A percentile compares a stretch with the other conserved stretches of the same genome.
Conservation (phyloP, 2,113 vertebrate species). For the Gasterosteus aculeatus region DNA sequence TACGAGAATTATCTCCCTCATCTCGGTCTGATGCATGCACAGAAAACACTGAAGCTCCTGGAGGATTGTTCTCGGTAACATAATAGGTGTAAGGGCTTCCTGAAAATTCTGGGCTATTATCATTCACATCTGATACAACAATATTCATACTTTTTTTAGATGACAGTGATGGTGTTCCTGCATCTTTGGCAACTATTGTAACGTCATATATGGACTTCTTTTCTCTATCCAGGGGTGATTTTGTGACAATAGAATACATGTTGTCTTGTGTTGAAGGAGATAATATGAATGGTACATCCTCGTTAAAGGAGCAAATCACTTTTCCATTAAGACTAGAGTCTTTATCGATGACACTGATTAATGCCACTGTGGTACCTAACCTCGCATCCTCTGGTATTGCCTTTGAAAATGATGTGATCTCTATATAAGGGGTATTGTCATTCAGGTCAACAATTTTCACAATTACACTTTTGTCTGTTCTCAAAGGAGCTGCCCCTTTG, state of each 20-base stretch:
- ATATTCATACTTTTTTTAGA: constrained; percentile 52
- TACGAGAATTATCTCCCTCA: constrained; percentile 43
- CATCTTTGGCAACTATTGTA: constrained; percentile 57
- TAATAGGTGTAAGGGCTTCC: constrained; percentile 53
- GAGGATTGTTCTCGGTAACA: constrained; percentile 60
- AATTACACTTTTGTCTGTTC: constrained; percentile 38
- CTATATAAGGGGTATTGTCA: constrained; percentile 86
- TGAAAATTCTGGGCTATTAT: constrained; percentile 69
- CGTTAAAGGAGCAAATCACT: constrained; percentile 76
- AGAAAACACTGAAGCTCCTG: constrained; percentile 55
- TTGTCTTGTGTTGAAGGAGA: constrained; percentile 55
- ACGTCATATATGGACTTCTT: constrained; percentile 46
- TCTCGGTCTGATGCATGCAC: constrained; percentile 63
- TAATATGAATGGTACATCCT: constrained; percentile 58
- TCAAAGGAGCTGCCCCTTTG: constrained; percentile 48
- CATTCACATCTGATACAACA: constrained; percentile 71
- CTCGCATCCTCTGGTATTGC: constrained; percentile 73
- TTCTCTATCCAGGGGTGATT: constrained; percentile 58
- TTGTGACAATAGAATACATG: constrained; percentile 66
- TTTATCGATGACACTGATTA: constrained; percentile 63
- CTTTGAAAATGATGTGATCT: constrained; percentile 86
- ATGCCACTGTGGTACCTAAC: constrained; percentile 60
- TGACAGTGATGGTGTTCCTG: constrained; percentile 52
- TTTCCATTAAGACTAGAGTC: constrained; percentile 70
- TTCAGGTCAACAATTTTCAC: constrained; percentile 69